A percentile compares a stretch with the other conserved stretches of the same genome.
Conservation (phyloP, 2,888 invertebrate species). For the Torymus aiolomorphi region DNA sequence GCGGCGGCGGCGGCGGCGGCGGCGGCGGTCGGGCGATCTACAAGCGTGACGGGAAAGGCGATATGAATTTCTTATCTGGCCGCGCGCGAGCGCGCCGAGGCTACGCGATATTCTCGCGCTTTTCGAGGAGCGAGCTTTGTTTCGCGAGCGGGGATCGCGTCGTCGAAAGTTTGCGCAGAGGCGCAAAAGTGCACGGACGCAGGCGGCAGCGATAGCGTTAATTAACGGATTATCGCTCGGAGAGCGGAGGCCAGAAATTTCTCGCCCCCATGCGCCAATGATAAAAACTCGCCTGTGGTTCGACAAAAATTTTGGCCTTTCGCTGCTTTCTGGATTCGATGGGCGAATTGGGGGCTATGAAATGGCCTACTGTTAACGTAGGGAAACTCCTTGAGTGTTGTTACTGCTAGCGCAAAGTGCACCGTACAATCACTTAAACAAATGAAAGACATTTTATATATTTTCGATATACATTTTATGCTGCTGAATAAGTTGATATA, state of each 20-base stretch:
- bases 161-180: slow-evolving; percentile 44
- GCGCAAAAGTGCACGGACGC: not conserved
- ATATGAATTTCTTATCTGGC: slow-evolving; percentile 55
- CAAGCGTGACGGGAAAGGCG: slow-evolving; percentile 54
- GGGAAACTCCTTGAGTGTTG: no score
- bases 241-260: not conserved
- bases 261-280: not conserved
- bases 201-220: slow-evolving; percentile 42
- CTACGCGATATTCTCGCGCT: slow-evolving; percentile 12
- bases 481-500: no score
- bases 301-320: no score
- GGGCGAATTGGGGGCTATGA: no score
- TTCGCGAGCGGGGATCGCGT: slow-evolving; percentile 1
- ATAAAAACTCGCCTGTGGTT: no score
- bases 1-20: slow-evolving; percentile 13
- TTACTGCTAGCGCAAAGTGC: no score
- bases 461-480: no score
- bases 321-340: no score
- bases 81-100: not conserved
- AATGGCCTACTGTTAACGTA: no score
- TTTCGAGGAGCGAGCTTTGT: slow-evolving; percentile 29
- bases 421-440: no score
- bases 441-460: no score
- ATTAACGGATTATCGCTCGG: slow-evolving; percentile 52
- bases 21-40: slow-evolving; percentile 44